Evolutionary conservation across 2,797 vertebrate genomes (phyloP).

Genomic region (Enteromius fasciolatus): DNA sequence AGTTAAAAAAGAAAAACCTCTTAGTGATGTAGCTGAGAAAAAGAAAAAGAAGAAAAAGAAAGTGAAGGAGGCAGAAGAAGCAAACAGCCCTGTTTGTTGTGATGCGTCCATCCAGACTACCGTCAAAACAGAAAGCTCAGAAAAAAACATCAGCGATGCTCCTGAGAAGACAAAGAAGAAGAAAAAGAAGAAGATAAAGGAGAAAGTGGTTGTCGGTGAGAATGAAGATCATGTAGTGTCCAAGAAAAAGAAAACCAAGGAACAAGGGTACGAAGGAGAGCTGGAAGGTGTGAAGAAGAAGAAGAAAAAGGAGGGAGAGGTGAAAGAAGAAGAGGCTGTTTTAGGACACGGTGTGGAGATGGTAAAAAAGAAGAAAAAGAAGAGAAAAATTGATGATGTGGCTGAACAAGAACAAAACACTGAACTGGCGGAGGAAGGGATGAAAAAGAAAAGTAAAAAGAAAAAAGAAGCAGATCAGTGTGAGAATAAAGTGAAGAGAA

Average conservation of each 20-base stretch:
- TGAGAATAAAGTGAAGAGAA: not conserved
- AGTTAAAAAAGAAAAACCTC: conserved; percentile 10
- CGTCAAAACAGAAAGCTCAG: not conserved
- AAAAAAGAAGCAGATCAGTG: not conserved
- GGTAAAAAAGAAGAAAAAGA: conserved; percentile 33
- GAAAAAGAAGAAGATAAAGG: conserved; percentile 33
- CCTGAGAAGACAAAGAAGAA: conserved; percentile 34
- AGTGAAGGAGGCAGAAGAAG: not conserved
- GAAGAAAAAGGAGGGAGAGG: not conserved
- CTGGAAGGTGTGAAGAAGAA: not conserved
- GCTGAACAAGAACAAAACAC: not conserved
- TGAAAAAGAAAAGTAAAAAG: conserved; percentile 31
- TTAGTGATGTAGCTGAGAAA: not conserved
- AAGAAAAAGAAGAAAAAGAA: conserved; percentile 22
- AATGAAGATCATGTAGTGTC: not conserved
- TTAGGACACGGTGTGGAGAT: not conserved
- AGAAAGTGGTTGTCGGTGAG: not conserved
- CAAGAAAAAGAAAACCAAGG: conserved; percentile 29
- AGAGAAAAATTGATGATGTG: conserved; percentile 1
- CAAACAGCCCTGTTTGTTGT: not conserved
- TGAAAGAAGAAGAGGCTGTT: not conserved
- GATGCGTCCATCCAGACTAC: not conserved
- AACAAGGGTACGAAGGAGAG: not conserved
- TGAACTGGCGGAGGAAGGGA: not conserved
- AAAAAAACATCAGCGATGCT: not conserved